Evolutionary conservation across 2,113 vertebrate species (phyloP).

Genomic region (Planiliza haematocheilus): DNA sequence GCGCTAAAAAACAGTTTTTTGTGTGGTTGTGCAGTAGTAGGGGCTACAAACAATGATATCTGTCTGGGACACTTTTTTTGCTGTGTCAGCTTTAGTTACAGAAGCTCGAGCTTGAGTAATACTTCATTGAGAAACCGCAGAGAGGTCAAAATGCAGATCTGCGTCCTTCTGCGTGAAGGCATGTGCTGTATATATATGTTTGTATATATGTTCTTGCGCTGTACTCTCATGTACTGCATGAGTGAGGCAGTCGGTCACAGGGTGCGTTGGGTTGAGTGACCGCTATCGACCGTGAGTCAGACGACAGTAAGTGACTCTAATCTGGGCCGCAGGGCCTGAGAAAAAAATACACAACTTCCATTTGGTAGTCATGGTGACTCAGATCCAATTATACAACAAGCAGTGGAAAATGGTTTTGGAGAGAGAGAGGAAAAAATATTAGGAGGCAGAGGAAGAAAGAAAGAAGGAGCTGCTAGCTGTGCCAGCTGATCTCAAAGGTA

Average conservation of each 20-base stretch:
- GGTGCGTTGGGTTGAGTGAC: conserved; percentile 42
- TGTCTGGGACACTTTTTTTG: no score
- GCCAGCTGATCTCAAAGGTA: conserved; percentile 54
- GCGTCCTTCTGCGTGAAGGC: neutral
- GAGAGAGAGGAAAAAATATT: conserved; percentile 26
- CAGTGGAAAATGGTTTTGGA: conserved; percentile 72
- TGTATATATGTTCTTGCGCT: neutral
- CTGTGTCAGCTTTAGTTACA: conserved; percentile 30
- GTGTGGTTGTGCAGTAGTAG: neutral
- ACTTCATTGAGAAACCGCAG: conserved; percentile 21
- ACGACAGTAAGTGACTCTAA: conserved; percentile 74
- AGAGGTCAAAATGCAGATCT: conserved; percentile 20
- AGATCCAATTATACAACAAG: conserved; percentile 80
- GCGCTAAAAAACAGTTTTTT: neutral
- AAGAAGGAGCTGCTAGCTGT: neutral
- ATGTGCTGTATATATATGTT: neutral
- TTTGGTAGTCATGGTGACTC: conserved; percentile 81
- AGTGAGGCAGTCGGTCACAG: conserved; percentile 40
- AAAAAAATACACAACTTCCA: conserved; percentile 53
- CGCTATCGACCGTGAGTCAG: conserved; percentile 79
- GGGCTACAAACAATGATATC: no score
- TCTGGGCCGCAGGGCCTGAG: conserved; percentile 65
- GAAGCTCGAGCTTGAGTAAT: conserved; percentile 5
- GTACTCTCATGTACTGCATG: neutral
- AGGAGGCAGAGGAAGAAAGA: conserved; percentile 17